Percentiles rank a stretch among this genome's conserved stretches.
These are phyloP conservation scores for Drosophila parvula DNA, from an alignment of 1,140 invertebrate genomes.

Conservation along the genomic window DNA sequence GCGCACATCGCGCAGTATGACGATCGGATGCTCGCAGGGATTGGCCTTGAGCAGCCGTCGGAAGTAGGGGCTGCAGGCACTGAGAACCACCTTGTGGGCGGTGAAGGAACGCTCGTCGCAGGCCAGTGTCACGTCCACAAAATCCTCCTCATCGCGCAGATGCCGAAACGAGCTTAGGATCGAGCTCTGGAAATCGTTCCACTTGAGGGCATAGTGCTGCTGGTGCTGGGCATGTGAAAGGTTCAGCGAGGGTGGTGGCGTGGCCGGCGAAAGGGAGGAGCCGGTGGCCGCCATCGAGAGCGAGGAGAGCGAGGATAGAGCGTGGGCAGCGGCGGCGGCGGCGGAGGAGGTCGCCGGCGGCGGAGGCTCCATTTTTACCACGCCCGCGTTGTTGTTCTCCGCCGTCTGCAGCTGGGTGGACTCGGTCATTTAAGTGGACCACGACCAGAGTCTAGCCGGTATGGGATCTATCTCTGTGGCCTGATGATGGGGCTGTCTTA, in stretches of 20 bases:
- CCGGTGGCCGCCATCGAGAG: conserved; percentile 64
- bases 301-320: conserved; percentile 57
- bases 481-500: conserved; percentile 31
- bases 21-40: conserved; percentile 96
- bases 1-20: conserved; percentile 94
- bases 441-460: conserved; percentile 33
- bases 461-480: conserved; percentile 19
- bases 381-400: conserved; percentile 83
- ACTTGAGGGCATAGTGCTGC: conserved; percentile 95
- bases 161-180: conserved; percentile 94
- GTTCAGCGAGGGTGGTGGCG: conserved; percentile 48
- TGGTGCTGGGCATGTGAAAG: conserved; percentile 48
- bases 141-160: conserved; percentile 93
- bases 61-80: conserved; percentile 96
- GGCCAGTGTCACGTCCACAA: conserved; percentile 96
- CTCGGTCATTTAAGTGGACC: conserved; percentile 81
- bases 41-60: conserved; percentile 94
- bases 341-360: conserved; percentile 73
- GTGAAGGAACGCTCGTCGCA: conserved; percentile 94
- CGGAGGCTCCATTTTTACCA: conserved; percentile 83
- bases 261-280: conserved; percentile 66
- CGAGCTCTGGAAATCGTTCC: conserved; percentile 96
- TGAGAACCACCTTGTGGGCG: conserved; percentile 95
- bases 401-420: conserved; percentile 83
- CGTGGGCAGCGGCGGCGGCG: conserved; percentile 55